These are phyloP conservation scores for Galleria mellonella DNA, from an alignment of 1,140 invertebrate genomes.

Conservation along the genomic window DNA sequence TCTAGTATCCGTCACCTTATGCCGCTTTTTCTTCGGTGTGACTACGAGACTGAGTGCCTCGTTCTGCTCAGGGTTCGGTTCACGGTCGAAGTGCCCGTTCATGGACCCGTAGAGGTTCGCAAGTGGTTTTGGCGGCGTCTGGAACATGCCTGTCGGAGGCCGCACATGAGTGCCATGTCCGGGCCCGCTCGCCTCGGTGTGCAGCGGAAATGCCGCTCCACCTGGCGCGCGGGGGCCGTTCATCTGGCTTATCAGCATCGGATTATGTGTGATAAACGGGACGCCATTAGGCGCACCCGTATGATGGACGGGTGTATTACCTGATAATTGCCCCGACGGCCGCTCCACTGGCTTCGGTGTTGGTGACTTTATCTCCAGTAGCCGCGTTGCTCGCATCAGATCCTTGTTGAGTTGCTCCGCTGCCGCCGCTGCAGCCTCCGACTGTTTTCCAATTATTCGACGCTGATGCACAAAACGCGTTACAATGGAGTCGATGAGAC, in stretches of 20 bases:
- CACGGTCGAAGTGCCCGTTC: constrained; percentile 81
- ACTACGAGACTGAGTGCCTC: constrained; percentile 95
- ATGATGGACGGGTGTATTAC: constrained; percentile 75
- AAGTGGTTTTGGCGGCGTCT: constrained; percentile 83
- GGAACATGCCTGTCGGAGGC: constrained; percentile 85
- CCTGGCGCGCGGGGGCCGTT: constrained; percentile 72
- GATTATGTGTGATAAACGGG: constrained; percentile 56
- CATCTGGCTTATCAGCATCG: constrained; percentile 65
- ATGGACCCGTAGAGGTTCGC: constrained; percentile 79
- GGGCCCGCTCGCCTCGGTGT: constrained; percentile 68
- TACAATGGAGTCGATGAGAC: constrained; percentile 92
- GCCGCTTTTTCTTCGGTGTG: constrained; percentile 95
- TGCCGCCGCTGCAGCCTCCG: constrained; percentile 82
- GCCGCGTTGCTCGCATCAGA: constrained; percentile 83
- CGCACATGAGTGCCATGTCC: constrained; percentile 82
- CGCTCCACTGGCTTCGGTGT: constrained; percentile 86
- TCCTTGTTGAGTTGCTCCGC: constrained; percentile 90
- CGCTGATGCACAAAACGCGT: constrained; percentile 88
- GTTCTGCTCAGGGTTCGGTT: constrained; percentile 88
- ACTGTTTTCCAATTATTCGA: constrained; percentile 83
- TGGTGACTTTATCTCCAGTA: constrained; percentile 89
- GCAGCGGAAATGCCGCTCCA: constrained; percentile 71
- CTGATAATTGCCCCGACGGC: constrained; percentile 75
- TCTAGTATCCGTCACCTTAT: constrained; percentile 97
- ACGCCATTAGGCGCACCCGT: constrained; percentile 59